Evolutionary conservation across 2,797 vertebrate species (phyloP), one percentile per base, ranked within the genome.

Genomic region (Rhinichthys osculus): DNA sequence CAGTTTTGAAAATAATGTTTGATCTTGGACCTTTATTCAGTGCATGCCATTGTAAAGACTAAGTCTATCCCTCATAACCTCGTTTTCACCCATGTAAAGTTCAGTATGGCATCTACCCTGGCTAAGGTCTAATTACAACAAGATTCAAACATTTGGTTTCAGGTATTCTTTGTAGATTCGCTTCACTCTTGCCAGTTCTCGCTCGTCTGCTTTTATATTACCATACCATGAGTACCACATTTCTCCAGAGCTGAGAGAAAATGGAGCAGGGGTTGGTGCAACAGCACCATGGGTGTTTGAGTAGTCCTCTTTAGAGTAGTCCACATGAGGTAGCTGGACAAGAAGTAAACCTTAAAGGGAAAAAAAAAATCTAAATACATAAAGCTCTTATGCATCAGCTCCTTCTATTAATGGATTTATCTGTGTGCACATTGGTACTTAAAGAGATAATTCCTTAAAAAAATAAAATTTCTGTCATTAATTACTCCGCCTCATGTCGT

Each of bases 181-280:
- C 82, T 90, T 96, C 14, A 98, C 80, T 86, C 95, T 94, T 0
- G 93, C 92, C 67, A 98, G 83, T 81, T 97, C 94, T 0, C 86
- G 87, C 0, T 96, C 91, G 0, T 96, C 92, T 0, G 97, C 95
- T 1, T 90, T 89, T 3, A 95, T 91, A 90, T 93, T 93, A 10
- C 91, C 86, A 0, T 98, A 99, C 98, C 98, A 99, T 33, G 92
- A 81, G 80, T 98, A 99, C 98, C 97, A 99, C 1, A 91, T 89
- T 21, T 30, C 90, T 0, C 89, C 86, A 1, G 88, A 71, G 2
- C 40, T 84, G 35, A 95, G 42, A 0, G 87, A 87, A 0, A 94
- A 91, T 0, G 95, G 91, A 0, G 94, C 90, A 0, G 95, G 95
- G 0, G 97, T 98, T 23, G 81, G 82, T 4, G 93, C 90, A 86